Evolutionary conservation across 2,797 vertebrate species (phyloP).

Genomic region (Typhlichthys eigenmanni): DNA sequence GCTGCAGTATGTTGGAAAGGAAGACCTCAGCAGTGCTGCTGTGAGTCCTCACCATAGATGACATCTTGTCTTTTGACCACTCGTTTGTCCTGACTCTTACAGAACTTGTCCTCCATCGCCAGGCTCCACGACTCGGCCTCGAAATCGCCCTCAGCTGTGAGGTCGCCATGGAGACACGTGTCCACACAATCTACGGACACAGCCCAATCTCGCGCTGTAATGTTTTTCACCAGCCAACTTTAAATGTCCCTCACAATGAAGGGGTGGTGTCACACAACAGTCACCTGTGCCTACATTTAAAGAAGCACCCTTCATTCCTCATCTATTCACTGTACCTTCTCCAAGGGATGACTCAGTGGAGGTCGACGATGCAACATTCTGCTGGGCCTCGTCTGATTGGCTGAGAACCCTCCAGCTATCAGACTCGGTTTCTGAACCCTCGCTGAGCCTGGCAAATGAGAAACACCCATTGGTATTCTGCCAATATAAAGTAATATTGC

Average conservation of each 20-base stretch:
- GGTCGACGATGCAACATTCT: conserved; percentile 78
- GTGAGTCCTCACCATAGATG: conserved; percentile 86
- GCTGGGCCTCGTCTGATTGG: conserved; percentile 84
- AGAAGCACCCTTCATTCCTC: background rate
- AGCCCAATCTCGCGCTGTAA: no score
- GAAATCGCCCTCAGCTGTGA: conserved; percentile 83
- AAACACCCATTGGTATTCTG: background rate
- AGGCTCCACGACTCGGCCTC: conserved; percentile 95
- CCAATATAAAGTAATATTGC: background rate
- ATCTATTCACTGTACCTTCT: conserved; percentile 78
- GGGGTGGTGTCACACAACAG: no score
- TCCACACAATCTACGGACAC: conserved; percentile 78
- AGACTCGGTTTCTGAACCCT: conserved; percentile 81
- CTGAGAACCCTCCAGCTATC: conserved; percentile 77
- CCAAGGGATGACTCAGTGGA: conserved; percentile 82
- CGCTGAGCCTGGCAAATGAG: conserved; percentile 67
- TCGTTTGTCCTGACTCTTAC: conserved; percentile 86
- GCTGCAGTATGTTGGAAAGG: no score
- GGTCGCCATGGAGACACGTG: conserved; percentile 77
- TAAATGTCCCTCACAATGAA: no score
- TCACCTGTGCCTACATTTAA: background rate
- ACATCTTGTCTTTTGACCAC: conserved; percentile 93
- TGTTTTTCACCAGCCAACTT: no score
- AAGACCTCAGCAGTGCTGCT: background rate
- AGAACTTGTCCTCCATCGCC: conserved; percentile 86